A percentile compares a stretch with the other conserved stretches of the same genome.
These are phyloP conservation scores for Scleropages formosus DNA, from an alignment of 2,797 vertebrate genomes.

Conservation along the genomic window DNA sequence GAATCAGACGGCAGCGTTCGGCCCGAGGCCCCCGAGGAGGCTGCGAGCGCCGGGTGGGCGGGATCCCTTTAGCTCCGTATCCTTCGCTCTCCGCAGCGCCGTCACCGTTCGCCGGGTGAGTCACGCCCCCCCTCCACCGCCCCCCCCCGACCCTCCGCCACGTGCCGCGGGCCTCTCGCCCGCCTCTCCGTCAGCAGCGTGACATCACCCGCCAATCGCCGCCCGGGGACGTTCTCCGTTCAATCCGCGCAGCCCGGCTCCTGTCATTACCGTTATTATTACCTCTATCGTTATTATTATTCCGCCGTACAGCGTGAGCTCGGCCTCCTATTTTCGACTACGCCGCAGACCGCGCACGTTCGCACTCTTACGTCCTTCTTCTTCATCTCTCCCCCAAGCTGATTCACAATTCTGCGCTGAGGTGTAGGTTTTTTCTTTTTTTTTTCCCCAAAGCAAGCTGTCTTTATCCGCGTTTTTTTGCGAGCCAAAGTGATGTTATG, in stretches of 20 bases:
- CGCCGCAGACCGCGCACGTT: neutral
- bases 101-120: conserved; percentile 18
- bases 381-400: neutral
- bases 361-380: neutral
- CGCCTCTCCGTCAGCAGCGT: conserved; percentile 21
- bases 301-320: too few relatives aligned
- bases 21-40: too few relatives aligned
- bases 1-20: conserved; percentile 18
- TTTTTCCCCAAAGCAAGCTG: conserved; percentile 14
- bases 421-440: conserved; percentile 5
- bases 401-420: conserved; percentile 15
- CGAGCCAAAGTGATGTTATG: conserved; percentile 19
- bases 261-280: too few relatives aligned
- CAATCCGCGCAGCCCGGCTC: too few relatives aligned
- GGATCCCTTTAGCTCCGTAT: conserved; percentile 22
- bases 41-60: neutral
- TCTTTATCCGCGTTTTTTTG: conserved; percentile 25
- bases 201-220: conserved; percentile 15
- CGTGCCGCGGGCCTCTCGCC: neutral
- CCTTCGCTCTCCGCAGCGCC: neutral
- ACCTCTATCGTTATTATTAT: too few relatives aligned
- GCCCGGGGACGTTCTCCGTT: conserved; percentile 13
- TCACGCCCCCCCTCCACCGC: neutral
- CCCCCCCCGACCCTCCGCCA: neutral
- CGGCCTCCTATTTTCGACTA: too few relatives aligned